phyloP scores from a whole-genome alignment of 2,797 vertebrate species.

The Hyperoplus lanceolatus region DNA sequence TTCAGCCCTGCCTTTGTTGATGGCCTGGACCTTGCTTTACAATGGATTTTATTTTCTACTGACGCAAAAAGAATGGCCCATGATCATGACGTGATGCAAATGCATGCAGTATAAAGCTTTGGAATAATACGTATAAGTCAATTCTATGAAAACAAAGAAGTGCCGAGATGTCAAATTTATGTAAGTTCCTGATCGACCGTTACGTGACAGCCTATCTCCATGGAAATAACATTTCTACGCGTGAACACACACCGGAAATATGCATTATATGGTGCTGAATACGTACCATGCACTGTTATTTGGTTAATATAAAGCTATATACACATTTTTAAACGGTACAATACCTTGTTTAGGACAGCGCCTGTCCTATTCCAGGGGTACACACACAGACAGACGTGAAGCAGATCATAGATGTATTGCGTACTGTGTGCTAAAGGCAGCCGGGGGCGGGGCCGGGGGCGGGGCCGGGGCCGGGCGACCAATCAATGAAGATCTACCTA shows the following conservation, averaged over 20 bases:
- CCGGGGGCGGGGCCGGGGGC: rapidly evolving
- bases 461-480: slow-evolving; percentile 9
- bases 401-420: neutral
- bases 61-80: neutral
- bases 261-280: rapidly evolving
- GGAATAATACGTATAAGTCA: neutral
- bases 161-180: neutral
- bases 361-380: too few relatives aligned
- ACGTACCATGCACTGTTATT: rapidly evolving
- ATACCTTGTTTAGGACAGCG: slow-evolving; percentile 38
- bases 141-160: neutral
- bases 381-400: too few relatives aligned
- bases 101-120: neutral
- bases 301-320: neutral
- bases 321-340: rapidly evolving
- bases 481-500: neutral
- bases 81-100: neutral
- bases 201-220: neutral
- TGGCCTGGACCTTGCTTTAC: too few relatives aligned
- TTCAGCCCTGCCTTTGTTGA: too few relatives aligned
- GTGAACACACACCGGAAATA: neutral
- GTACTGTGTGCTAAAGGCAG: neutral
- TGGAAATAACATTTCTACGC: rapidly evolving
- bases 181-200: neutral
- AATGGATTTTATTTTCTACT: neutral